phyloP scores from a whole-genome alignment of 2,797 vertebrate species.

The Calcarius lapponicus region DNA sequence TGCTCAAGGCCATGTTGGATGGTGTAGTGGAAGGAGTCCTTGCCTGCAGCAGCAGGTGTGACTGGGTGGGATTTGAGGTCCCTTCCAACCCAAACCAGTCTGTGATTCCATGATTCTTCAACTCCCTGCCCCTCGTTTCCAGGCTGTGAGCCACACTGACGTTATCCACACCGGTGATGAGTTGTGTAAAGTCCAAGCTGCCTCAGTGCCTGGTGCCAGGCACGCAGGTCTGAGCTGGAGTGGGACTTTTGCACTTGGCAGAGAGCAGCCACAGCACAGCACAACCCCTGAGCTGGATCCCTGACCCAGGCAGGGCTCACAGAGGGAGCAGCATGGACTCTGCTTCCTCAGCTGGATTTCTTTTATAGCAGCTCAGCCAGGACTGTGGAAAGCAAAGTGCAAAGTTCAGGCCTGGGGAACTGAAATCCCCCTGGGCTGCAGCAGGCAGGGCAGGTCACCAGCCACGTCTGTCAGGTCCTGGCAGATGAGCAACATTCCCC shows the following conservation, averaged over 20 bases:
- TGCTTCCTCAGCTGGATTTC: not conserved
- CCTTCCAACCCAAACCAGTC: not conserved
- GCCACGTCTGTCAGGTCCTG: not conserved
- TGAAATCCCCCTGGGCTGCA: not conserved
- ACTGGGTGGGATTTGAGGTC: not conserved
- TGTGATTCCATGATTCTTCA: not conserved
- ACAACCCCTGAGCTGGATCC: not conserved
- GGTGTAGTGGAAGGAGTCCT: not conserved
- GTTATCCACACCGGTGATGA: accelerated
- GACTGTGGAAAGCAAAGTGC: not conserved
- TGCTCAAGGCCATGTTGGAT: not conserved
- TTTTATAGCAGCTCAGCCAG: not conserved
- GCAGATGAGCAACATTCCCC: accelerated
- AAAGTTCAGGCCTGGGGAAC: not conserved
- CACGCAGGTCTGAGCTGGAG: not conserved
- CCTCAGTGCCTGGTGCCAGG: not conserved
- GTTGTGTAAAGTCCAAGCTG: not conserved
- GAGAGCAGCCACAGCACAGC: not conserved
- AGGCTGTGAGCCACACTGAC: no score
- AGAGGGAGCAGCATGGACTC: not conserved
- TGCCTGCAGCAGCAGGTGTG: not conserved
- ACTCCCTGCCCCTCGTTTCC: not conserved
- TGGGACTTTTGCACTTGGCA: not conserved
- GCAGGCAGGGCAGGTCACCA: not conserved
- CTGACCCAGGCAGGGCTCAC: accelerated